Conservation (phyloP, 2,888 invertebrate species). For the Trichogramma evanescens region DNA sequence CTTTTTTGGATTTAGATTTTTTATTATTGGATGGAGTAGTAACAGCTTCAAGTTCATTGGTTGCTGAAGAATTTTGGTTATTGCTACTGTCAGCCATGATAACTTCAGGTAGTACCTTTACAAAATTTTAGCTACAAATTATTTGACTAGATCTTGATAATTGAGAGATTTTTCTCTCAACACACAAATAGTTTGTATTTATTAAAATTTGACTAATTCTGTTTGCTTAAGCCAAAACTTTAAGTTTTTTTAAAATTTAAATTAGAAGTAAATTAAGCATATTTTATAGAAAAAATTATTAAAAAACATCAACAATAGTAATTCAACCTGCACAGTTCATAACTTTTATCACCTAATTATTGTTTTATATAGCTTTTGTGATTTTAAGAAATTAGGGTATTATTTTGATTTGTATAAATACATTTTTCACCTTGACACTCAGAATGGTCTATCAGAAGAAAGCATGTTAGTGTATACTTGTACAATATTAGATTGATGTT, state of each 20-base stretch:
- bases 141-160: slow-evolving; percentile 24
- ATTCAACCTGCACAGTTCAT: too few relatives aligned
- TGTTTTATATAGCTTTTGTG: background rate
- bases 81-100: slow-evolving; percentile 28
- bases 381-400: background rate
- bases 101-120: slow-evolving; percentile 35
- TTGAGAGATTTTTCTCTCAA: background rate
- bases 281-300: too few relatives aligned
- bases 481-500: too few relatives aligned
- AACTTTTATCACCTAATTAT: background rate
- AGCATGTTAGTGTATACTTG: background rate
- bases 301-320: too few relatives aligned
- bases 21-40: slow-evolving; percentile 21
- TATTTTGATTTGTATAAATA: too few relatives aligned
- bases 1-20: slow-evolving; percentile 28
- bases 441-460: background rate
- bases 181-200: background rate
- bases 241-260: background rate
- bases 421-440: too few relatives aligned
- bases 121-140: slow-evolving; percentile 28
- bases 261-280: too few relatives aligned
- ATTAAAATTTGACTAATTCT: background rate
- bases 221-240: background rate
- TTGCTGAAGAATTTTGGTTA: slow-evolving; percentile 28
- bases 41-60: slow-evolving; percentile 23